phyloP scores from a whole-genome alignment of 92 coral and sea anemone genomes.

The Palythoa grandis region DNA sequence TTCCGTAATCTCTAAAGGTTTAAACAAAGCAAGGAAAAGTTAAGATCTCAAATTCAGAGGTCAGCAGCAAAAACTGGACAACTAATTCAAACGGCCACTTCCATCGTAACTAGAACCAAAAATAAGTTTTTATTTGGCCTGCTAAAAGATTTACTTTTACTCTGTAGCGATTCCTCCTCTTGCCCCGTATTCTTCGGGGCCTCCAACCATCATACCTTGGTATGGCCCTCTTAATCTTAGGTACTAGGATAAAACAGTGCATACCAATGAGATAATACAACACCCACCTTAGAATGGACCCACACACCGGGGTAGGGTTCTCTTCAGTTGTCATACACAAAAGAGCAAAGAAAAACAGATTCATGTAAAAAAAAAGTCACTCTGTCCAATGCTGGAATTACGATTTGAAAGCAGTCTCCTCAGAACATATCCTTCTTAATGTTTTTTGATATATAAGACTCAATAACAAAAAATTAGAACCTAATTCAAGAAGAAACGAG shows the following conservation, averaged over 20 bases:
- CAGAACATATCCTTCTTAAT: too few species aligned
- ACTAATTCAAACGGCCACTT: not conserved
- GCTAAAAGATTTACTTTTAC: slow-evolving; percentile 32
- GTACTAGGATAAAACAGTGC: slow-evolving; percentile 71
- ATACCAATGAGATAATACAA: slow-evolving; percentile 16
- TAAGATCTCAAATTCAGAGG: too few species aligned
- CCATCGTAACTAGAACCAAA: not conserved
- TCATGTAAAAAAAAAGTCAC: too few species aligned
- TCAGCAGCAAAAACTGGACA: not conserved
- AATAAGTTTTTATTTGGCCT: not conserved
- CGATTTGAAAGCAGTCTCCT: too few species aligned
- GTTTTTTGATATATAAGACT: too few species aligned
- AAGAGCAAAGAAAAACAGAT: not conserved
- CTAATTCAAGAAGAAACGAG: too few species aligned
- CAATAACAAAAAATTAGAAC: too few species aligned
- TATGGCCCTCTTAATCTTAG: slow-evolving; percentile 96
- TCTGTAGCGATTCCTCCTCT: slow-evolving; percentile 41
- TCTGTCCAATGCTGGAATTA: too few species aligned
- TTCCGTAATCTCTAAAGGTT: too few species aligned
- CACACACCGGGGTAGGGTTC: too few species aligned
- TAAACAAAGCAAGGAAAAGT: too few species aligned
- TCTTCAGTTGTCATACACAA: not conserved
- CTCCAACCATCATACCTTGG: slow-evolving; percentile 79
- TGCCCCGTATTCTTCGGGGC: slow-evolving; percentile 49
- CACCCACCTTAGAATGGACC: not conserved